phyloP scores from a whole-genome alignment of 2,888 invertebrate genomes.

The Eucera pruinosa region DNA sequence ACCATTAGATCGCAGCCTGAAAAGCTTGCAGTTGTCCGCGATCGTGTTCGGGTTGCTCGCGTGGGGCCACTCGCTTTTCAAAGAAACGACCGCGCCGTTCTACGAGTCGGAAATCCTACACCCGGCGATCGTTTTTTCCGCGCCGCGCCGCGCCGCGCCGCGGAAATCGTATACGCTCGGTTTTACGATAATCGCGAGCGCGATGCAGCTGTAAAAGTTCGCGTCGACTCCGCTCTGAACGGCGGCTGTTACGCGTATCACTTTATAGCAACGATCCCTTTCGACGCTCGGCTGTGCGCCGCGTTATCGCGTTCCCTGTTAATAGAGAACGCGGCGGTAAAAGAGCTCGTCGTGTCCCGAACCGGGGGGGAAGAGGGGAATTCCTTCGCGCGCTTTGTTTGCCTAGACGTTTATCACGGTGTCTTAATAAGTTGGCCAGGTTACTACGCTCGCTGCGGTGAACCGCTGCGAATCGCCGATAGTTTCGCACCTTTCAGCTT shows the following conservation, averaged over 20 bases:
- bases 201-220: constrained; percentile 42
- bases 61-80: not conserved
- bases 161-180: constrained; percentile 58
- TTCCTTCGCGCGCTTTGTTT: not conserved
- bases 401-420: constrained; percentile 23
- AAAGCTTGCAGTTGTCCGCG: constrained; percentile 24
- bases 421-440: constrained; percentile 41
- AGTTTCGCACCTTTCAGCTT: not conserved
- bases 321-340: constrained; percentile 29
- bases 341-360: no score
- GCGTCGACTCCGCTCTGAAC: constrained; percentile 34
- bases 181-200: constrained; percentile 58
- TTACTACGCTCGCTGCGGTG: constrained; percentile 4
- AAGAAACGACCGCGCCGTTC: no score
- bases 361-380: no score
- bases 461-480: constrained; percentile 5
- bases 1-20: constrained; percentile 65
- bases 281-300: constrained; percentile 1
- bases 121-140: not conserved
- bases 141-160: constrained; percentile 22
- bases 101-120: not conserved
- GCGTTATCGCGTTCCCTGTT: constrained; percentile 43
- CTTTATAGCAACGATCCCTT: constrained; percentile 60
- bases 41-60: not conserved
- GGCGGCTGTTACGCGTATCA: constrained; percentile 49